Percentiles rank a stretch among this genome's conserved stretches.
Evolutionary conservation across 2,797 vertebrate species (phyloP).

Genomic region (Philypnodon macrostomus): DNA sequence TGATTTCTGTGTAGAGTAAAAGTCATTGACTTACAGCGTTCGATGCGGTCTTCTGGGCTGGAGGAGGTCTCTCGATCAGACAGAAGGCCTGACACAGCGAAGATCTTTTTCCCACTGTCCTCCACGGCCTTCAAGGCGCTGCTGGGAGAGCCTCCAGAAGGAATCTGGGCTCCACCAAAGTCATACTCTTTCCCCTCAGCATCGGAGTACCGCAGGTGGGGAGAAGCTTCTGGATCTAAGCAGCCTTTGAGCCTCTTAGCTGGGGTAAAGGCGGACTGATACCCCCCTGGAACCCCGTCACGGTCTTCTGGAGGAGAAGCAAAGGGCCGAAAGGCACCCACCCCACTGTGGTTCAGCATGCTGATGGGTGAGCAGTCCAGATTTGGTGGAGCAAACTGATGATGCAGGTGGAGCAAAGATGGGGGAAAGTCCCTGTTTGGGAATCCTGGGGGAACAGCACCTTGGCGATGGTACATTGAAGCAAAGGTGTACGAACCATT

Average conservation of each 20-base stretch:
- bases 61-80: constrained; percentile 97
- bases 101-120: constrained; percentile 97
- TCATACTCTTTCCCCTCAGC: constrained; percentile 98
- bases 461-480: constrained; percentile 98
- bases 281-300: constrained; percentile 86
- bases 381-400: constrained; percentile 96
- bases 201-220: constrained; percentile 97
- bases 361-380: constrained; percentile 98
- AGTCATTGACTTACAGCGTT: constrained; percentile 90
- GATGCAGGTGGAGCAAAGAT: constrained; percentile 95
- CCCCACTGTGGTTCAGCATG: constrained; percentile 97
- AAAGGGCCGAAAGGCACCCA: constrained; percentile 96
- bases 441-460: constrained; percentile 90
- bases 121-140: constrained; percentile 92
- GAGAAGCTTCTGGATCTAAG: constrained; percentile 91
- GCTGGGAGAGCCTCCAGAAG: constrained; percentile 88
- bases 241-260: constrained; percentile 98
- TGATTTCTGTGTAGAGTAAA: constrained; percentile 8
- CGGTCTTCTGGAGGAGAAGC: constrained; percentile 92
- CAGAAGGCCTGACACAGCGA: constrained; percentile 96
- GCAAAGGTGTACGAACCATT: constrained; percentile 98
- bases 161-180: constrained; percentile 91
- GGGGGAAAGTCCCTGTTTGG: constrained; percentile 97
- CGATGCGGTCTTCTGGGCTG: constrained; percentile 96
- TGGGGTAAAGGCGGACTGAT: constrained; percentile 97